Evolutionary conservation across 2,888 invertebrate species (phyloP).

Genomic region (Thysanoteuthis rhombus): DNA sequence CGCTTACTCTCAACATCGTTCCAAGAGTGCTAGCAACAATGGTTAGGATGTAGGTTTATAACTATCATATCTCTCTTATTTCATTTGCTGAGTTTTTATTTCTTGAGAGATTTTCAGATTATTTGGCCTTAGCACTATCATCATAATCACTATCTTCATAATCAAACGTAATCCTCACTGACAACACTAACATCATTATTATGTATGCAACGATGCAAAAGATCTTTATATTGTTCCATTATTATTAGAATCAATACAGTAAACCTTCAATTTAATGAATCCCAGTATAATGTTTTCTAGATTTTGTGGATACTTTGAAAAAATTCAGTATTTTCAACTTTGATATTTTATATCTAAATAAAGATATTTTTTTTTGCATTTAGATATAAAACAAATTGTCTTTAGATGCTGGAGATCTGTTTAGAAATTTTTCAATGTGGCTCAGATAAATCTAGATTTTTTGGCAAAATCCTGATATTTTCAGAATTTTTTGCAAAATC

Average conservation of each 20-base stretch:
- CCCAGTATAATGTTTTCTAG: too few relatives aligned
- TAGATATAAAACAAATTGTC: too few relatives aligned
- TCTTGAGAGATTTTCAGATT: background rate
- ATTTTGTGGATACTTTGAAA: too few relatives aligned
- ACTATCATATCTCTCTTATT: background rate
- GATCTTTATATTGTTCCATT: background rate
- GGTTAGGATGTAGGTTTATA: background rate
- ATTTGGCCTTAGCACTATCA: background rate
- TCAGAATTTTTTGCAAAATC: too few relatives aligned
- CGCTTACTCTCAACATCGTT: background rate
- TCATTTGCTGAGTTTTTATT: background rate
- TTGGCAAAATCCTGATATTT: too few relatives aligned
- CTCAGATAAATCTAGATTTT: too few relatives aligned
- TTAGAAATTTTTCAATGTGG: too few relatives aligned
- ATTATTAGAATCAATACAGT: background rate
- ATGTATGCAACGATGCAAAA: background rate
- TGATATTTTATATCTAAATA: too few relatives aligned
- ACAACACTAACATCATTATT: background rate
- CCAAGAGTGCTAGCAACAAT: background rate
- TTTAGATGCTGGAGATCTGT: too few relatives aligned
- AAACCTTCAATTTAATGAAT: too few relatives aligned
- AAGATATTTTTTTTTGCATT: too few relatives aligned
- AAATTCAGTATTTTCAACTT: too few relatives aligned
- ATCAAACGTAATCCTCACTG: background rate
- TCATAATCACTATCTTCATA: background rate